phyloP scores from a whole-genome alignment of 2,113 vertebrate genomes.

The Eupsittula cactorum region DNA sequence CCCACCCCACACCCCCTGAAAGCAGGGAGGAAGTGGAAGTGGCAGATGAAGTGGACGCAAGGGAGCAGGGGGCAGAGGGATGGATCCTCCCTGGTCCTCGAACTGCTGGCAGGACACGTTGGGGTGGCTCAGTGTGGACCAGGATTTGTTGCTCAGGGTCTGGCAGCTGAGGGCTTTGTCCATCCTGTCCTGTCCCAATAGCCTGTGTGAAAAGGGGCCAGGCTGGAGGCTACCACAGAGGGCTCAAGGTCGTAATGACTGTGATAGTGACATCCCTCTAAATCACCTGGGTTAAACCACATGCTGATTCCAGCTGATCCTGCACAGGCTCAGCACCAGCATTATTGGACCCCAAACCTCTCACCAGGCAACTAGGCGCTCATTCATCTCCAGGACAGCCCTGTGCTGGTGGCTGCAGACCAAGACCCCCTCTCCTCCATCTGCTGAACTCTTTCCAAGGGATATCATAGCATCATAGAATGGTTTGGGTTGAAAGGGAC shows the following conservation, averaged over 20 bases:
- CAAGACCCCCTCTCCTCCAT: neutral
- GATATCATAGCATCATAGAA: neutral
- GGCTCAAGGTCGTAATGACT: accelerated
- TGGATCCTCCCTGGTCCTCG: neutral
- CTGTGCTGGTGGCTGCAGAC: neutral
- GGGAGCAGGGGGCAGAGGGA: neutral
- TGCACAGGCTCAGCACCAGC: neutral
- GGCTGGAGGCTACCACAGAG: neutral
- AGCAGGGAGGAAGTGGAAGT: neutral
- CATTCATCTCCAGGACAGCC: neutral
- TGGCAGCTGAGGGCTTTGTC: neutral
- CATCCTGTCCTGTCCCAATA: neutral
- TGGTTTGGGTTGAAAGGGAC: neutral
- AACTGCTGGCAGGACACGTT: neutral
- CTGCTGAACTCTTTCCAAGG: neutral
- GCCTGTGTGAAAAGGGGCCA: neutral
- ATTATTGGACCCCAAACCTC: neutral
- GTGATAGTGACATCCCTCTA: accelerated
- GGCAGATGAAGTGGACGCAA: neutral
- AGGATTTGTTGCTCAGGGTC: neutral
- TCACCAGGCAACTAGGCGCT: neutral
- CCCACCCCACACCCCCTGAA: neutral
- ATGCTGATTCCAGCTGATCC: neutral
- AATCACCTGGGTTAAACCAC: neutral
- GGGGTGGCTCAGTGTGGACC: neutral